Evolutionary conservation across 2,113 vertebrate genomes (phyloP).

Genomic region (Cettia cetti): DNA sequence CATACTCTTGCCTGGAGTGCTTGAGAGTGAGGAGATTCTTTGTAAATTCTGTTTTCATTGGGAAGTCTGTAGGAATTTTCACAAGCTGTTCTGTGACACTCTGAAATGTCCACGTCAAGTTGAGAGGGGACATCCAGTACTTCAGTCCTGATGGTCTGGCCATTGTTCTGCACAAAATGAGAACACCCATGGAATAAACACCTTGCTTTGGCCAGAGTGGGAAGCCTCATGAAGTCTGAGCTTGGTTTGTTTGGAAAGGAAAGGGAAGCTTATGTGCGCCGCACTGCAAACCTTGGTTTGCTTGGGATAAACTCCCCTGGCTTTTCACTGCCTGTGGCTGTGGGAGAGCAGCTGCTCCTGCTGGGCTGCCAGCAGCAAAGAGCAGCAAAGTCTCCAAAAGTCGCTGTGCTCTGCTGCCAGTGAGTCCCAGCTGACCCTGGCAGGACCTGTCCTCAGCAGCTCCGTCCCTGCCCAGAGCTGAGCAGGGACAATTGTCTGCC

Average conservation of each 20-base stretch:
- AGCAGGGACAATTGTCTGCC: not conserved
- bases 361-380: not conserved
- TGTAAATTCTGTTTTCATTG: not conserved
- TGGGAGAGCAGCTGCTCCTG: not conserved
- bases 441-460: not conserved
- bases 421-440: not conserved
- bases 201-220: not conserved
- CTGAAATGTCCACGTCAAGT: not conserved
- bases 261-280: not conserved
- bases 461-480: not conserved
- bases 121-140: not conserved
- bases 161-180: not conserved
- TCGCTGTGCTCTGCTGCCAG: too few species aligned
- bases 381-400: too few species aligned
- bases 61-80: not conserved
- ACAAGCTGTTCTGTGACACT: not conserved
- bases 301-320: not conserved
- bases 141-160: not conserved
- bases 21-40: not conserved
- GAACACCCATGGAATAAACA: not conserved
- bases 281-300: not conserved
- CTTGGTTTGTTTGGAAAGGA: not conserved
- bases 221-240: not conserved
- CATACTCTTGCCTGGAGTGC: not conserved
- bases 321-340: not conserved